Base-by-base conservation (phyloP, 2,888 invertebrate genomes). In the Oscheius sp. region DNA sequence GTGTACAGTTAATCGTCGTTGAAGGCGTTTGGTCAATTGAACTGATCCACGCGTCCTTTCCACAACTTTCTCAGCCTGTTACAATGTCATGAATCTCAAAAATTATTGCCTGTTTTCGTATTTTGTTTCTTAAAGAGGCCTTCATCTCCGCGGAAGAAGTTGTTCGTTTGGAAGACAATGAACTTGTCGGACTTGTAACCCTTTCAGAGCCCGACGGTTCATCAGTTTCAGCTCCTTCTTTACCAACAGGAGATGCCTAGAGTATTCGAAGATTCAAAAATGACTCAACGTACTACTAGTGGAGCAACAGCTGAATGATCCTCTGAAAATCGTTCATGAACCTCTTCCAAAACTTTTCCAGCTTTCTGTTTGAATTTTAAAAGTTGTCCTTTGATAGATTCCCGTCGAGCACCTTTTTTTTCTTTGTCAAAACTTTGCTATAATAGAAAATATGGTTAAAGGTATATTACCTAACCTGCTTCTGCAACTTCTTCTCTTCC, bases 11-110 rank as follows among this genome's bases (percentile, higher is more conserved):
- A 73, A 69, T 38, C 72, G 54, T 51, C 78, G 66, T 26, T 74
- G 72, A 0, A 80, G 51, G 63, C 80, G 44, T 45, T 70, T 66
- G 36, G 70, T 73, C 67, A 82, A 64, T 47, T 82, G 80, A 4
- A 80, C 80, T 41, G 78, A 78, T 32, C 80, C 81, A n/a, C 80
- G 70, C 30, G 77, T 81, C 44, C 77, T 71, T 54, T 78, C 78
- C 12, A 82, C 78, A 24, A 79, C 73, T 44, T 76, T 72, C 50
- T 76, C 72, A 0, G 75, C 75, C 56, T 33, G n/a, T n/a, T n/a
- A n/a, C n/a, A 28, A 51, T 30, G 28, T 51, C 4, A 51, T 14
- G 14, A 28, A 17, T 30, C 26, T 51, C 8, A 26, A 26, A 12
- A 30, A 47, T 14, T 47, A n/a, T 6, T 38, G 56, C 65, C 54